Percentiles rank a stretch among this genome's conserved stretches.
Conservation (phyloP, 2,888 invertebrate genomes). For the Lasiommata megera region DNA sequence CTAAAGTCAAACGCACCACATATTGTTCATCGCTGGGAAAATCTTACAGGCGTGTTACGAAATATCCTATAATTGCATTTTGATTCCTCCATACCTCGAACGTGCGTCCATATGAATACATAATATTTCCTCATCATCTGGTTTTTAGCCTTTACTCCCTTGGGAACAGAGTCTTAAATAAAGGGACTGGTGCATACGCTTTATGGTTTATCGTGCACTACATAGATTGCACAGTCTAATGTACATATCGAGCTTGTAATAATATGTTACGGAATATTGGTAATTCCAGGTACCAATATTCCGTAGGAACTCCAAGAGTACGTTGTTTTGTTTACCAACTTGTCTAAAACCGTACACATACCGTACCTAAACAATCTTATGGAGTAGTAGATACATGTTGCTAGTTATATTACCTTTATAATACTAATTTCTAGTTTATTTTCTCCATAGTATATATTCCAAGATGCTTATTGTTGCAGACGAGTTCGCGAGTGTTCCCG, state of each 20-base stretch:
- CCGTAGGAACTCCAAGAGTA: not conserved
- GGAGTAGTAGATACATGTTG: not conserved
- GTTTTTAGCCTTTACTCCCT: not conserved
- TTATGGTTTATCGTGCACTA: not conserved
- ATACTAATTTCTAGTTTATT: too few relatives aligned
- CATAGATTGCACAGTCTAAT: not conserved
- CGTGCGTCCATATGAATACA: not conserved
- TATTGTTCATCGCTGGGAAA: conserved; percentile 17
- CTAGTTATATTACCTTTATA: too few relatives aligned
- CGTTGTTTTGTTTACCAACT: not conserved
- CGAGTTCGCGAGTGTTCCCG: too few relatives aligned
- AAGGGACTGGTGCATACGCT: not conserved
- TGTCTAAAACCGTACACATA: too few relatives aligned
- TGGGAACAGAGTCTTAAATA: not conserved
- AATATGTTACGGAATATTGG: not conserved
- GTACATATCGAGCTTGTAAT: not conserved
- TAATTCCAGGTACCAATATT: not conserved
- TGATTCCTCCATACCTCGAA: conserved; percentile 1
- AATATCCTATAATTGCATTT: conserved; percentile 25
- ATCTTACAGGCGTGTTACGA: conserved; percentile 16
- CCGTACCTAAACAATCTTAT: too few relatives aligned
- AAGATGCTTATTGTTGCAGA: too few relatives aligned
- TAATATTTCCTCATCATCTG: not conserved
- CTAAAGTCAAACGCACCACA: not conserved
- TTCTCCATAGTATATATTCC: too few relatives aligned